Base-by-base conservation (phyloP, 2,797 vertebrate genomes). In the Esox lucius region DNA sequence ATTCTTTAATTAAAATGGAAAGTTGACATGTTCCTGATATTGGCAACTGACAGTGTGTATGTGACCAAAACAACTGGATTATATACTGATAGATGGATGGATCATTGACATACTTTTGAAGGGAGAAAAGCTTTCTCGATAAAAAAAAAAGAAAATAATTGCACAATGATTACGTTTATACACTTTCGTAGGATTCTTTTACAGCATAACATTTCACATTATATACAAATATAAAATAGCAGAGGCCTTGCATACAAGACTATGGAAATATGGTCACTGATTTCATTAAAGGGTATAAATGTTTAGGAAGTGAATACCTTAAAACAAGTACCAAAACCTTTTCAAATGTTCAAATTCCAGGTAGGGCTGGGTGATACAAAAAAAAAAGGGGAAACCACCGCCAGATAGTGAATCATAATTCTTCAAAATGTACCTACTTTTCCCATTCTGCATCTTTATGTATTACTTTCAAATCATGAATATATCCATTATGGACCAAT, bases 141-240 rank as follows among this genome's bases (percentile, higher is more conserved):
- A 13, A 64, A 28, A 64, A 22, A 13, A 28, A 26, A 13, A 16
- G 7, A 39, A 39, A 1, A 39, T 5, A 39, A 39, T 39, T 39
- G 35, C 35, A 39, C 35, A 64, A 64, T 64, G 3, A 17, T 28
- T 35, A 65, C 28, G 64, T 31, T 65, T 19, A 31, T 53, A 70
- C 48, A 70, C 26, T 48, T 68, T 15, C 68, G 39, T 46, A 68
- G 42, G 42, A 46, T 70, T 87, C 90, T 90, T 90, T 91, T 92
- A 73, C 16, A 82, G 78, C 71, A 53, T 78, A 81, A 62, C 75
- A 85, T 86, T 75, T 86, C 75, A 88, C 75, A 89, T 86, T 91
- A 93, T 93, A 88, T 93, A 93, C 91, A 93, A 73, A 66, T 67
- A 73, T 11, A 80, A 69, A 74, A 48, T 67, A 65, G 33, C 15